Evolutionary conservation across 2,888 invertebrate genomes (phyloP), one percentile per base, ranked within the genome.

Genomic region (Xanthia icteritia): DNA sequence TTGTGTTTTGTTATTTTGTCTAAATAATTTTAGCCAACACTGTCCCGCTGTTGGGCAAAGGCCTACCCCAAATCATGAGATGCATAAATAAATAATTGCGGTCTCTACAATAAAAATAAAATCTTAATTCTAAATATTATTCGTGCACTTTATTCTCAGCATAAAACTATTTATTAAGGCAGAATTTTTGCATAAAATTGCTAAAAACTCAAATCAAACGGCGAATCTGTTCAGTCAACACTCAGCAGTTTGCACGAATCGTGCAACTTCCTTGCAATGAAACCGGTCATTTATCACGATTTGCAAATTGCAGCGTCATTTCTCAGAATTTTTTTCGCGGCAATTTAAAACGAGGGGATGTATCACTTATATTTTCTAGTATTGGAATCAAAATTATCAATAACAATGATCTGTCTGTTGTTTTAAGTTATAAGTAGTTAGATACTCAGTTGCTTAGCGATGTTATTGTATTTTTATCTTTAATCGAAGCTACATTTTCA

Each of bases 241-340:
- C 60, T 72, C 27, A 23, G 51, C 31, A 65, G 65, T 72, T 82
- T 79, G 83, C n/a, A 80, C 82, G 61, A 82, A 74, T 74, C 65
- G 23, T 27, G 60, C 45, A 83, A 39, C 56, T 79, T 83, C 65
- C 70, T 67, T 63, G 66, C 51, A 42, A 61, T 56, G 61, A 64
- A 63, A 61, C 64, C 48, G 42, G 36, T 56, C 20, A 83, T 73
- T 77, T 70, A 78, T 83, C 78, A 70, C 51, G 42, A 83, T 75
- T 86, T 63, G 48, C 54, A 31, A 75, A 76, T 58, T 76, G 64
- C 36, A 58, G 20, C 39, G n/a, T 61, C 72, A 61, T 76, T n/a
- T 65, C 13, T 54, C 8, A 48, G 45, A 76, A 70, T 51, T 61
- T 74, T 74, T 74, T 54, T n/a, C 54, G 4, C 60, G 20, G 27